These are phyloP conservation scores for Anastrepha obliqua DNA, from an alignment of 1,140 invertebrate genomes.

Conservation along the genomic window DNA sequence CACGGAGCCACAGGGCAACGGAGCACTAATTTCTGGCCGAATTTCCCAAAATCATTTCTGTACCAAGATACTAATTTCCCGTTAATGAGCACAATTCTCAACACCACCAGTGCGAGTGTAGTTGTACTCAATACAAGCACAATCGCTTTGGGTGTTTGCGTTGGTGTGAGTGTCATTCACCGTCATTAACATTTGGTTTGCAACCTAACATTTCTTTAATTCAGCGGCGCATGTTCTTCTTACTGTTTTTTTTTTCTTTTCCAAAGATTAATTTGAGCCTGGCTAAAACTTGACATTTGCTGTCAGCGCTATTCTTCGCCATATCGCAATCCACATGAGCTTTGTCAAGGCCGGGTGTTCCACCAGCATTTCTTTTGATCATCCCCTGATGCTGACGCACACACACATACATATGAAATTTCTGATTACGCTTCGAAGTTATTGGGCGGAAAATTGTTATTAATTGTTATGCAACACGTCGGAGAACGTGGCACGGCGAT, in stretches of 20 bases:
- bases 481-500: not conserved
- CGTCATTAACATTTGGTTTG: conserved; percentile 16
- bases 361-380: not conserved
- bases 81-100: conserved; percentile 69
- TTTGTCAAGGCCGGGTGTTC: not conserved
- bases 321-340: conserved; percentile 28
- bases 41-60: not conserved
- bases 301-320: conserved; percentile 61
- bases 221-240: not conserved
- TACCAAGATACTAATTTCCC: conserved; percentile 59
- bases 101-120: not conserved
- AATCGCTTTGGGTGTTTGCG: not conserved
- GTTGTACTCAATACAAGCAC: not conserved
- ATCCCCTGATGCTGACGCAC: not conserved
- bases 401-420: not conserved
- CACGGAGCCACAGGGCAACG: not conserved
- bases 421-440: not conserved
- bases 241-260: not conserved
- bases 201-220: not conserved
- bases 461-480: conserved; percentile 62
- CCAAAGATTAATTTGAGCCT: conserved; percentile 69
- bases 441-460: conserved; percentile 71
- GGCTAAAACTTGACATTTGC: conserved; percentile 66
- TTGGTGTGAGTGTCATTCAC: not conserved
- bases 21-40: not conserved